phyloP scores from a whole-genome alignment of 2,888 invertebrate species.

The Amblyjoppa fuscipennis region DNA sequence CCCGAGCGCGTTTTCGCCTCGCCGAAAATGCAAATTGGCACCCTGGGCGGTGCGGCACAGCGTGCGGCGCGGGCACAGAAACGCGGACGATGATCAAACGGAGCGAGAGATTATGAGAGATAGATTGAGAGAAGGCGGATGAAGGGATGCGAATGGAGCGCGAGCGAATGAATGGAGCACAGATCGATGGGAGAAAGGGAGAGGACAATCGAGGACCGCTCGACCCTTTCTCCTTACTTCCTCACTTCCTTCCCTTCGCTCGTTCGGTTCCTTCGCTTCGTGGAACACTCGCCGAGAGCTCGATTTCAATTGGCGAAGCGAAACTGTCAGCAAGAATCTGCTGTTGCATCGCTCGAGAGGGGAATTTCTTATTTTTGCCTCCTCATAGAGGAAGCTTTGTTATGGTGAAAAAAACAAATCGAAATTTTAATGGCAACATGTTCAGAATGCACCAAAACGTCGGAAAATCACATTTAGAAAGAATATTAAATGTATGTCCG shows the following conservation, averaged over 20 bases:
- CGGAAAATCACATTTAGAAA: no score
- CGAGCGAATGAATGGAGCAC: background rate
- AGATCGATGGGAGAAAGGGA: background rate
- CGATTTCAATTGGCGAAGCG: slow-evolving; percentile 48
- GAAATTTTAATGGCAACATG: no score
- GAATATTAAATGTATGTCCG: no score
- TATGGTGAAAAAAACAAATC: no score
- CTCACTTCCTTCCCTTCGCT: background rate
- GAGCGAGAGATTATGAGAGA: slow-evolving; percentile 17
- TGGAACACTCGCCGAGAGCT: slow-evolving; percentile 14
- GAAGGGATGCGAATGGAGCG: slow-evolving; percentile 18
- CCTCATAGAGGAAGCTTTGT: background rate
- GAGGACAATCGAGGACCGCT: background rate
- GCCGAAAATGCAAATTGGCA: slow-evolving; percentile 64
- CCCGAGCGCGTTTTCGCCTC: slow-evolving; percentile 53
- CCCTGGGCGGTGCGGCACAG: slow-evolving; percentile 60
- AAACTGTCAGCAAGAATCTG: slow-evolving; percentile 39
- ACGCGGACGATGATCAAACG: slow-evolving; percentile 51
- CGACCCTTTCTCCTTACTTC: background rate
- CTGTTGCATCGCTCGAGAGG: background rate
- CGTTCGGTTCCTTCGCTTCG: slow-evolving; percentile 26
- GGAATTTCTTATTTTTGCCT: background rate
- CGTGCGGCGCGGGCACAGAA: slow-evolving; percentile 25
- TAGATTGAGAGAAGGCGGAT: background rate
- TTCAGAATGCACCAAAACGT: no score